A percentile compares a stretch with the other conserved stretches of the same genome.
Evolutionary conservation across 2,797 vertebrate genomes (phyloP).

Genomic region (Notamacropus eugenii): DNA sequence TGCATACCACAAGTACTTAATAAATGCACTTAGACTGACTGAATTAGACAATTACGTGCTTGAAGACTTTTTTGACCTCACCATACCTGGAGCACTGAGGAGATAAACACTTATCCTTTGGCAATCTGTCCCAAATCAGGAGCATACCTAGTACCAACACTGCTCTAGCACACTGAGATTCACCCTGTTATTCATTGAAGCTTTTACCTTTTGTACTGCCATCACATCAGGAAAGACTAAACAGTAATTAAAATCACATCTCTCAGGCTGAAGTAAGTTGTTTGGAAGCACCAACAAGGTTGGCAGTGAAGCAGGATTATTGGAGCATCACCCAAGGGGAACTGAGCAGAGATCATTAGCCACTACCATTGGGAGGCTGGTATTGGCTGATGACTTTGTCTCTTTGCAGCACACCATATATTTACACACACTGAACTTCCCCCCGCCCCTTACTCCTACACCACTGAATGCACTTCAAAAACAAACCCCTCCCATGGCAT

Average conservation of each 20-base stretch:
- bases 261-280: slow-evolving; percentile 13
- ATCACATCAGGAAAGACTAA: slow-evolving; percentile 21
- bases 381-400: background rate
- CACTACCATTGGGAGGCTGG: background rate
- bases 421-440: background rate
- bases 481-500: background rate
- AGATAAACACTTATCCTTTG: background rate
- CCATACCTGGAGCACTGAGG: background rate
- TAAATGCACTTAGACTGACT: background rate
- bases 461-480: slow-evolving; percentile 20
- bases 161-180: background rate
- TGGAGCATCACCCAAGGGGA: background rate
- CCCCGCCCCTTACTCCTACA: background rate
- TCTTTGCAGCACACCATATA: background rate
- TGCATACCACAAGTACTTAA: background rate
- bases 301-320: background rate
- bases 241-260: background rate
- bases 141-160: slow-evolving; percentile 5
- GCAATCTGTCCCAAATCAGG: slow-evolving; percentile 8
- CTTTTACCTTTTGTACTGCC: background rate
- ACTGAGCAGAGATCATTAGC: background rate
- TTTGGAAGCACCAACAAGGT: background rate
- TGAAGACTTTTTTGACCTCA: background rate
- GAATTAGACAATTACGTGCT: background rate
- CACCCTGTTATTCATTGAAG: slow-evolving; percentile 10